Evolutionary conservation across 2,113 vertebrate species (phyloP), one percentile per base, ranked within the genome.

Genomic region (Chinchilla lanigera): DNA sequence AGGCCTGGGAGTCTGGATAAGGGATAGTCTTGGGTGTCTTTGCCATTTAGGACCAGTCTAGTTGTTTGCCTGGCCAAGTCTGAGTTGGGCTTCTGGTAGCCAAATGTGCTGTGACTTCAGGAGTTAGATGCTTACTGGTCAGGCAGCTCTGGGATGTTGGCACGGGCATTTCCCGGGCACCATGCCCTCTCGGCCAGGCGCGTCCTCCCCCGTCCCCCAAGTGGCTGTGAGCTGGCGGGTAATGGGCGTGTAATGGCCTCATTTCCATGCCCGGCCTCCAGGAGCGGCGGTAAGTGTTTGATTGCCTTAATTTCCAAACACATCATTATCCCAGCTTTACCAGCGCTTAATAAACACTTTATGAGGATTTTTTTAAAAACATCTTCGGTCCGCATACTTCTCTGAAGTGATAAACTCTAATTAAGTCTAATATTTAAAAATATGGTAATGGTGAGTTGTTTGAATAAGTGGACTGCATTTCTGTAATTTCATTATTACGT

Each of bases 181-280:
- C 16, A 5, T 98, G 95, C 96, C 97, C 96, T 95, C 94, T 95
- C 84, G 93, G 97, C 97, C 98, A 95, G 96, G 97, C 96, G 30
- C 88, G 80, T 95, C 95, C 28, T 77, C 71, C 94, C 95, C 96
- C 90, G 28, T 93, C 95, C 98, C 97, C 97, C 98, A 99, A 98
- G 85, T 99, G 99, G 99, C 99, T 99, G 98, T 99, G 99, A 99
- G 99, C 98, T 99, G 99, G 99, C 98, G 99, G 99, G 99, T 99
- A 99, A 99, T 99, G 99, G 99, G 99, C 99, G 99, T 99, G 99
- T 99, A 99, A 99, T 99, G 99, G 99, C 99, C 99, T 99, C 99
- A 99, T 99, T 99, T 99, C 99, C 99, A 99, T 99, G 99, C 99
- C 99, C 99, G 99, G 99, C 99, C 99, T 99, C 99, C 99, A 99